phyloP scores from a whole-genome alignment of 2,797 vertebrate genomes.

The Salarias fasciatus region DNA sequence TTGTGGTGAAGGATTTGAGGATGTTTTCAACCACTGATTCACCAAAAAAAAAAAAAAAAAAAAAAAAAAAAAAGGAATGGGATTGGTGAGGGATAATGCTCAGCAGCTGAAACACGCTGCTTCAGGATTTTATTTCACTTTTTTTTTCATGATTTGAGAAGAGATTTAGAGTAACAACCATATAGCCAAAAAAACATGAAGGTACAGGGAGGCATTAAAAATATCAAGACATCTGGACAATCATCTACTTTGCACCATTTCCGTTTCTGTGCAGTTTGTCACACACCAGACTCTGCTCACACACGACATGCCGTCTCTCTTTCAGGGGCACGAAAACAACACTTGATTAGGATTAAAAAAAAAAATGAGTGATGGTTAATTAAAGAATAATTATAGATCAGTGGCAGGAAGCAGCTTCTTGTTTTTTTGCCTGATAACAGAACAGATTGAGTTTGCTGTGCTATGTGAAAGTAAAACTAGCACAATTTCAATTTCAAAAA shows the following conservation, averaged over 20 bases:
- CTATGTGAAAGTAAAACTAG: too few species aligned
- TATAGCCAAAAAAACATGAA: too few species aligned
- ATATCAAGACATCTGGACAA: background rate
- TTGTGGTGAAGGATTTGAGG: conserved; percentile 50
- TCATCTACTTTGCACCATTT: too few species aligned
- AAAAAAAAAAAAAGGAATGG: conserved; percentile 12
- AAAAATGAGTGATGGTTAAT: background rate
- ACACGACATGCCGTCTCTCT: background rate
- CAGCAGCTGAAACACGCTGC: conserved; percentile 5
- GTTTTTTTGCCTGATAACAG: too few species aligned
- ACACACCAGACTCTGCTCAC: background rate
- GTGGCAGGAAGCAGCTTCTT: too few species aligned
- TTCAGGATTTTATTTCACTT: background rate
- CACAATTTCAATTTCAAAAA: too few species aligned
- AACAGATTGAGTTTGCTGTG: too few species aligned
- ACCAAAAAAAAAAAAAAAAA: background rate
- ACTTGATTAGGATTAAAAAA: too few species aligned
- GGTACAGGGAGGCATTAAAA: background rate
- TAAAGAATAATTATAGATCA: too few species aligned
- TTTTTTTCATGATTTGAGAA: too few species aligned
- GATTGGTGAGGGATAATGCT: conserved; percentile 20
- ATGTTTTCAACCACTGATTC: conserved; percentile 52
- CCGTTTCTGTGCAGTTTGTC: background rate
- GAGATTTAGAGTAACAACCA: conserved; percentile 9
- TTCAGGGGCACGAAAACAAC: background rate